Conservation (phyloP, 1,140 invertebrate genomes). For the Palaemon carinicauda region DNA sequence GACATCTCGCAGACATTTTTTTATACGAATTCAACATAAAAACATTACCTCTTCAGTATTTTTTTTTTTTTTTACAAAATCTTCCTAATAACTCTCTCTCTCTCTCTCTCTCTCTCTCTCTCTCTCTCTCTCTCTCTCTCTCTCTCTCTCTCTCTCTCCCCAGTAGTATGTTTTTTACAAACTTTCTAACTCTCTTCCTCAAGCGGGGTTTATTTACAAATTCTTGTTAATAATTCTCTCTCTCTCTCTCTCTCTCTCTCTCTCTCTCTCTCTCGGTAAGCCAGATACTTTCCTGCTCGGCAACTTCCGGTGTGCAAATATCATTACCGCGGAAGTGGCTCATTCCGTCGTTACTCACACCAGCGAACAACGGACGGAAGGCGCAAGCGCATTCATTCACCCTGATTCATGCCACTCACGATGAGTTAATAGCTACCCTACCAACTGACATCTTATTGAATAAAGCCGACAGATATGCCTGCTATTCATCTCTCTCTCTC, state of each 20-base stretch:
- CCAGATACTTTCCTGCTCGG: neutral
- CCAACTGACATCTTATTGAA: no score
- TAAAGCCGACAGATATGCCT: no score
- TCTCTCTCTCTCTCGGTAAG: neutral
- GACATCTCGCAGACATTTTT: no score
- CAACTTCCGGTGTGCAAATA: neutral
- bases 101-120: neutral
- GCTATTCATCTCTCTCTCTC: no score
- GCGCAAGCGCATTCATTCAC: no score
- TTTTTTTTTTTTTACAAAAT: neutral
- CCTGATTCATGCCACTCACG: no score
- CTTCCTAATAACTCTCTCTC: neutral
- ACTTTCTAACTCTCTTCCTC: neutral
- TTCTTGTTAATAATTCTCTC: neutral
- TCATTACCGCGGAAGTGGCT: no score
- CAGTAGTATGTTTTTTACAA: neutral
- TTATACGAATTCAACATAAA: no score
- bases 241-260: slow-evolving; percentile 9
- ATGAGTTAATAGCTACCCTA: no score
- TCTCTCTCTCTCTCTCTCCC: neutral
- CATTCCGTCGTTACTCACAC: no score
- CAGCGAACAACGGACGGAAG: no score
- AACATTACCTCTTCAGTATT: neutral
- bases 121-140: neutral
- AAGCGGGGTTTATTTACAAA: neutral